Percentiles rank a stretch among this genome's conserved stretches.
Evolutionary conservation across 2,888 invertebrate genomes (phyloP).

Genomic region (Agriopis marginaria): DNA sequence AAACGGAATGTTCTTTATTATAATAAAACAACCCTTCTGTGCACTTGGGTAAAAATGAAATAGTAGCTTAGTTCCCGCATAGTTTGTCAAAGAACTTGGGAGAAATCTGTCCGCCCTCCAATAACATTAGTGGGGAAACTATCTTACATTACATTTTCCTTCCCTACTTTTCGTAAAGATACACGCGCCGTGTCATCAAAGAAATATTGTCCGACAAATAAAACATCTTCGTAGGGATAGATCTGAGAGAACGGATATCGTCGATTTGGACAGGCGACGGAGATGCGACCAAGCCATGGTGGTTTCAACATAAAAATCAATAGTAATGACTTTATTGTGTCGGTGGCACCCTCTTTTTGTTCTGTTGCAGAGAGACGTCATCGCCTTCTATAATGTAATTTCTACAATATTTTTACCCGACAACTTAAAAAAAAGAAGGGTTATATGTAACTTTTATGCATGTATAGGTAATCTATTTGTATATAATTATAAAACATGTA

Average conservation of each 20-base stretch:
- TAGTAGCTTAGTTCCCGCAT: constrained; percentile 12
- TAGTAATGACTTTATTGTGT: constrained; percentile 33
- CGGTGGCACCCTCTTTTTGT: constrained; percentile 26
- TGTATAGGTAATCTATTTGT: too few species aligned
- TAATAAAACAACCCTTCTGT: background rate
- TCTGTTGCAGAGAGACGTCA: constrained; percentile 7
- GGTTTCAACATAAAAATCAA: constrained; percentile 38
- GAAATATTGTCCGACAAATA: constrained; percentile 45
- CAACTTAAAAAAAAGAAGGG: too few species aligned
- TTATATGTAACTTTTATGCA: too few species aligned
- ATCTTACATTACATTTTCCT: constrained; percentile 35
- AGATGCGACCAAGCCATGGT: constrained; percentile 27
- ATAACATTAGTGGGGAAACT: constrained; percentile 35
- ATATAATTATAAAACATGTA: too few species aligned
- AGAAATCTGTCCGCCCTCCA: constrained; percentile 26
- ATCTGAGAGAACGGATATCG: constrained; percentile 73
- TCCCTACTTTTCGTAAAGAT: constrained; percentile 33
- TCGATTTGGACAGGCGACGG: constrained; percentile 68
- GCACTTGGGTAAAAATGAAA: background rate
- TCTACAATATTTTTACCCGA: background rate
- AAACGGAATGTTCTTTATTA: background rate
- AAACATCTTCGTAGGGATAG: constrained; percentile 48
- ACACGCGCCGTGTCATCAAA: constrained; percentile 43
- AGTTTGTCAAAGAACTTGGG: constrained; percentile 26
- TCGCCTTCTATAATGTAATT: background rate